Percentiles rank a stretch among this genome's conserved stretches.
These are phyloP conservation scores for Boloria selene DNA, from an alignment of 2,888 invertebrate genomes.

Conservation along the genomic window DNA sequence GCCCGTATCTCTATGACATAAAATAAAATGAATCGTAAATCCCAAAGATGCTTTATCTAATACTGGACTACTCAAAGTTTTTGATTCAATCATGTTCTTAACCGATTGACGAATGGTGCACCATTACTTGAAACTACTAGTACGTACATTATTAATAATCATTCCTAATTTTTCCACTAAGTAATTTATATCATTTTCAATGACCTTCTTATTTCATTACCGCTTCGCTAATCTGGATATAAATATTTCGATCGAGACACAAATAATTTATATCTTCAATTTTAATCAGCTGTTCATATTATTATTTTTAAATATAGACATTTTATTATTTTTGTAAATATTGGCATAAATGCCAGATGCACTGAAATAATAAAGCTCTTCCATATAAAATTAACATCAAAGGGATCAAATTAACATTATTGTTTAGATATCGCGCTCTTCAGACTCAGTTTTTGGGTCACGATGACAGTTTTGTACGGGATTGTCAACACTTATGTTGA, in stretches of 20 bases:
- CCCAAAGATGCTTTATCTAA: no score
- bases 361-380: constrained; percentile 28
- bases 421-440: no score
- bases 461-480: constrained; percentile 19
- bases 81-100: no score
- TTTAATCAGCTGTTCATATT: background rate
- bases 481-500: constrained; percentile 7
- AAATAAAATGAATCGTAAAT: no score
- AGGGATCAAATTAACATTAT: constrained; percentile 17
- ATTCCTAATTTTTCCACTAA: background rate
- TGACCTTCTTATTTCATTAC: no score
- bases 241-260: background rate
- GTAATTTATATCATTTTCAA: no score
- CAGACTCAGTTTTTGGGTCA: constrained; percentile 17
- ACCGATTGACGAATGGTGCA: no score
- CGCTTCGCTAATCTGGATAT: no score
- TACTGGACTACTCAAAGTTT: no score
- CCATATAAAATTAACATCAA: constrained; percentile 31
- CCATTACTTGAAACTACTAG: no score
- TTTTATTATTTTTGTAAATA: constrained; percentile 31
- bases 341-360: constrained; percentile 26
- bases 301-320: constrained; percentile 12
- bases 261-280: constrained; percentile 5
- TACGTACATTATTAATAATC: no score
- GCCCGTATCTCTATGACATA: no score